Conservation (phyloP, 2,888 invertebrate genomes). For the Aphidius colemani region DNA sequence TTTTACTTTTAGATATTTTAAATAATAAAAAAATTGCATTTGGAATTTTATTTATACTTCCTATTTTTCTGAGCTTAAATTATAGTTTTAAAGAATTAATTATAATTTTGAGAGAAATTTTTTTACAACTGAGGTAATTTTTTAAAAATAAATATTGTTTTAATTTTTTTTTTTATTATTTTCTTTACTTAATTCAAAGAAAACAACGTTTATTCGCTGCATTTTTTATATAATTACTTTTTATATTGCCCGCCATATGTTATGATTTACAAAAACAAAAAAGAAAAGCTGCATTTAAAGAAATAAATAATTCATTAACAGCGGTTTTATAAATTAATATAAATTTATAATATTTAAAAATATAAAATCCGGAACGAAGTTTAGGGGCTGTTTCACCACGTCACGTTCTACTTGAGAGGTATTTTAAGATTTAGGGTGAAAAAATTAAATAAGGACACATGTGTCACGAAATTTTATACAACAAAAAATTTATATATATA, state of each 20-base stretch:
- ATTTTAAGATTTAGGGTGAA: conserved; percentile 10
- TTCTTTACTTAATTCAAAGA: background rate
- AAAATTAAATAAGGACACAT: conserved; percentile 15
- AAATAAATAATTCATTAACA: conserved; percentile 16
- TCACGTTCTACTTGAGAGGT: conserved; percentile 11
- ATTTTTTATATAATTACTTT: background rate
- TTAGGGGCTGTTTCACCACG: background rate
- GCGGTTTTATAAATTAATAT: conserved; percentile 1
- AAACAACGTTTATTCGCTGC: background rate
- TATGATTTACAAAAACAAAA: background rate
- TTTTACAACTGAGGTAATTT: too few species aligned
- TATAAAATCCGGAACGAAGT: background rate
- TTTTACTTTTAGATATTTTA: background rate
- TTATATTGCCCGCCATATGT: conserved; percentile 4
- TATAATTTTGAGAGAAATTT: too few species aligned
- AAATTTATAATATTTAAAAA: background rate
- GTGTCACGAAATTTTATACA: conserved; percentile 12
- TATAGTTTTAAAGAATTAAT: too few species aligned
- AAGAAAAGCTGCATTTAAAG: too few species aligned
- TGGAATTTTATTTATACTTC: too few species aligned
- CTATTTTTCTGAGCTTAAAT: too few species aligned
- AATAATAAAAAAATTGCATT: too few species aligned
- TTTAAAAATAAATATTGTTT: too few species aligned
- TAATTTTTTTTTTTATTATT: too few species aligned
- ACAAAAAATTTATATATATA: conserved; percentile 6